phyloP scores from a whole-genome alignment of 2,888 invertebrate species.

The Camponotus fellah region DNA sequence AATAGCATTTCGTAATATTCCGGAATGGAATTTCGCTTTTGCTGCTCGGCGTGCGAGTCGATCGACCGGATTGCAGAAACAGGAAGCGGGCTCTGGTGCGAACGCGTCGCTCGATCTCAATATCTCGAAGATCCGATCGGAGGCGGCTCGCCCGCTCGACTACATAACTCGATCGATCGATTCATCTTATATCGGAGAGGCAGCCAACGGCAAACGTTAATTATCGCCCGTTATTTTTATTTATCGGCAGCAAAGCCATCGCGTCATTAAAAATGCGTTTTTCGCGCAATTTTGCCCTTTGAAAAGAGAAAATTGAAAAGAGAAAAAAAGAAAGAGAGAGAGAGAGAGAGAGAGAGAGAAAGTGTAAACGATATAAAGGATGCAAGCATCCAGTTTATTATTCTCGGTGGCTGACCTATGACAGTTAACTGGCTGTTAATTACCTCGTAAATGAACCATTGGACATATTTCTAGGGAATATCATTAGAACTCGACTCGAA shows the following conservation, averaged over 20 bases:
- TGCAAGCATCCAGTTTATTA: conserved; percentile 23
- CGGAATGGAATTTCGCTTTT: conserved; percentile 42
- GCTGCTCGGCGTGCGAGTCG: conserved; percentile 16
- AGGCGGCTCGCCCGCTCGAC: conserved; percentile 38
- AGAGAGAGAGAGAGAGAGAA: not conserved
- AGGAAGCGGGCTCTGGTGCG: conserved; percentile 68
- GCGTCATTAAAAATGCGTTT: conserved; percentile 34
- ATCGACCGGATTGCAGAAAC: conserved; percentile 69
- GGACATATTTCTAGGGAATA: not conserved
- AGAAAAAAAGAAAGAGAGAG: not conserved
- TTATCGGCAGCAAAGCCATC: conserved; percentile 55
- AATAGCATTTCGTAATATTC: conserved; percentile 43
- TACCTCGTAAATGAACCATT: conserved; percentile 62
- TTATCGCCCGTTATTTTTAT: conserved; percentile 74
- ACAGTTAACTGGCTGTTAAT: conserved; percentile 62
- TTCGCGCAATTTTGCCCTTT: not conserved
- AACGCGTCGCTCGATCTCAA: conserved; percentile 59
- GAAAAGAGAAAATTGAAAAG: conserved; percentile 15
- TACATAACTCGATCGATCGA: conserved; percentile 59
- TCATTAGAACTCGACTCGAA: conserved; percentile 19
- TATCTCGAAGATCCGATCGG: conserved; percentile 70
- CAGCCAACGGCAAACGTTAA: conserved; percentile 70
- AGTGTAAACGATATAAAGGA: conserved; percentile 29
- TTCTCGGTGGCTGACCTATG: conserved; percentile 50
- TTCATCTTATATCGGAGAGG: conserved; percentile 49